Conservation (phyloP, 2,113 vertebrate genomes). For the Peromyscus californicus region DNA sequence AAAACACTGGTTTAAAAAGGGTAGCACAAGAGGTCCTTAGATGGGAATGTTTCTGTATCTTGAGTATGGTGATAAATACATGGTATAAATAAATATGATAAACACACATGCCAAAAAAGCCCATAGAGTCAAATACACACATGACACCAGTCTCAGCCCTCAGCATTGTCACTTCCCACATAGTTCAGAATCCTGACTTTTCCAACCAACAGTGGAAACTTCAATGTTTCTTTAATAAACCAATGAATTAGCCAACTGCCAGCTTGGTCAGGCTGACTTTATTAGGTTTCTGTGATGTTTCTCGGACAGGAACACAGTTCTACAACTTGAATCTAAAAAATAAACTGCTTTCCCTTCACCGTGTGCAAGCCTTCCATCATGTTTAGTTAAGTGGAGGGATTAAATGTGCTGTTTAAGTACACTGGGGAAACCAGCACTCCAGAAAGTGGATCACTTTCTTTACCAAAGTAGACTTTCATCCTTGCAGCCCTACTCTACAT, state of each 20-base stretch:
- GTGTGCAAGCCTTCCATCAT: slow-evolving; percentile 73
- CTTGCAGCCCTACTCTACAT: slow-evolving; percentile 44
- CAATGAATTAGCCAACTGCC: slow-evolving; percentile 59
- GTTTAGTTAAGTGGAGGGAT: slow-evolving; percentile 82
- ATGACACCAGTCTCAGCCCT: background rate
- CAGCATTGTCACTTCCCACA: background rate
- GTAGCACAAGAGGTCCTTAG: background rate
- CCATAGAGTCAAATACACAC: background rate
- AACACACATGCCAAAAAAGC: background rate
- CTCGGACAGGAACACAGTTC: slow-evolving; percentile 73
- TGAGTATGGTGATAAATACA: background rate
- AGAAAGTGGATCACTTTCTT: slow-evolving; percentile 61
- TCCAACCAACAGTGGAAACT: slow-evolving; percentile 29
- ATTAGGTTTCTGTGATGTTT: slow-evolving; percentile 80
- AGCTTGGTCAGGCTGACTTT: slow-evolving; percentile 48
- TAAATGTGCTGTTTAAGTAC: slow-evolving; percentile 78
- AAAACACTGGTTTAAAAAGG: background rate
- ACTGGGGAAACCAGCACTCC: slow-evolving; percentile 50
- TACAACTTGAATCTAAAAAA: slow-evolving; percentile 82
- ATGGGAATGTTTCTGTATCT: background rate
- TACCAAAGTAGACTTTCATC: slow-evolving; percentile 66
- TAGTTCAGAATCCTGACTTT: slow-evolving; percentile 44
- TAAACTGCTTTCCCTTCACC: slow-evolving; percentile 78
- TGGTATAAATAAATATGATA: background rate
- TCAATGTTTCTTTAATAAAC: slow-evolving; percentile 70